phyloP scores from a whole-genome alignment of 30 jellyfish, hydroid and myxozoan genomes.

The Hydra vulgaris region DNA sequence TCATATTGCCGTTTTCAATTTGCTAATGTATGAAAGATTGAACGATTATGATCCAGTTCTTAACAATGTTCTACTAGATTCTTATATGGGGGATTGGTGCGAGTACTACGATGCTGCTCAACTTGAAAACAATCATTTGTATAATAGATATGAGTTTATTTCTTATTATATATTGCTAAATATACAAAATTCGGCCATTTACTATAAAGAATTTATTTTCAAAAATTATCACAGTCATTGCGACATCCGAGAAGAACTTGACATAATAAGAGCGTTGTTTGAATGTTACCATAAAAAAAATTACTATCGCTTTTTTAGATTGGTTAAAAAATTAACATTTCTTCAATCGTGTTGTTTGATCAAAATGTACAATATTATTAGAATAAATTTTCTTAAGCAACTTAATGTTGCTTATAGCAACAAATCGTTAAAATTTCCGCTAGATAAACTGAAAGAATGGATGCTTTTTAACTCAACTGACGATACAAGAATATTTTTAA shows the following conservation, averaged over 20 bases:
- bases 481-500: neutral
- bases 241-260: neutral
- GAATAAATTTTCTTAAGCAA: slow-evolving; percentile 13
- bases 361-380: neutral
- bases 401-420: slow-evolving; percentile 21
- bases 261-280: neutral
- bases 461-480: slow-evolving; percentile 15
- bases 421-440: slow-evolving; percentile 3
- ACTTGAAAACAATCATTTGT: neutral
- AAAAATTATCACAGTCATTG: neutral
- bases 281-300: neutral
- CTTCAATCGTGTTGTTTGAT: slow-evolving; percentile 23
- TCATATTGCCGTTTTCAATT: slow-evolving; percentile 38
- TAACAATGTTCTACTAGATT: slow-evolving; percentile 1
- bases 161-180: slow-evolving; percentile 22
- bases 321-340: neutral
- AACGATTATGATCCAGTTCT: slow-evolving; percentile 20
- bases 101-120: slow-evolving; percentile 9
- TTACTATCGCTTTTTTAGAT: slow-evolving; percentile 15
- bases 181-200: neutral
- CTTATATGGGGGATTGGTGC: slow-evolving; percentile 13
- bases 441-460: slow-evolving; percentile 13
- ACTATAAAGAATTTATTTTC: neutral
- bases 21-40: neutral
- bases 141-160: neutral